Percentiles rank a stretch among this genome's conserved stretches.
phyloP scores from a whole-genome alignment of 2,797 vertebrate genomes.

The Peromyscus attwateri region DNA sequence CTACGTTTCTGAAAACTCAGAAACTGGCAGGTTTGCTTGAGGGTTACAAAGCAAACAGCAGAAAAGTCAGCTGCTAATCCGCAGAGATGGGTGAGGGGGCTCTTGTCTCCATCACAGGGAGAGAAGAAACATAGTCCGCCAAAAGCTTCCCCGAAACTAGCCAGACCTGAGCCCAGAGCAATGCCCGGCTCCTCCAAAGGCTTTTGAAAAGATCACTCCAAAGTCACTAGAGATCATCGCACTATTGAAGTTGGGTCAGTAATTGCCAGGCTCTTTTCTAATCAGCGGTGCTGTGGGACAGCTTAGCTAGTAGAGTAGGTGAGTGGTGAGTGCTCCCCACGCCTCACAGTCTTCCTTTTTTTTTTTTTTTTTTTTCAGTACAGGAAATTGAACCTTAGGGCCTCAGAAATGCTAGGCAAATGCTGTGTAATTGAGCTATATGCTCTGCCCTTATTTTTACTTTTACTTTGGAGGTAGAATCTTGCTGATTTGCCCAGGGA shows the following conservation, averaged over 20 bases:
- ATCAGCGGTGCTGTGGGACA: not conserved
- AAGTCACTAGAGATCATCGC: not conserved
- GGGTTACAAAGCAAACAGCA: not conserved
- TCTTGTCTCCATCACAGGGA: not conserved
- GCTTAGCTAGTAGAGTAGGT: not conserved
- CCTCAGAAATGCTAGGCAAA: not conserved
- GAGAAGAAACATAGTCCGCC: not conserved
- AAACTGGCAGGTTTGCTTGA: not conserved
- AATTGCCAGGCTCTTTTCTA: not conserved
- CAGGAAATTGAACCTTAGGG: not conserved
- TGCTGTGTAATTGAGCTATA: not conserved
- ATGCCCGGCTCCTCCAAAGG: not conserved
- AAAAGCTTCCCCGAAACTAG: not conserved
- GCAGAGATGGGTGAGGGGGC: not conserved
- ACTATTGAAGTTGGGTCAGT: not conserved
- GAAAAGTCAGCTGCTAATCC: not conserved
- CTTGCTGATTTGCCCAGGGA: not conserved
- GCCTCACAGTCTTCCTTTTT: not conserved
- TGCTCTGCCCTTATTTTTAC: not conserved
- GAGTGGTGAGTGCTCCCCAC: not conserved
- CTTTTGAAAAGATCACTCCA: not conserved
- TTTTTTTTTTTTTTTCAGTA: not conserved
- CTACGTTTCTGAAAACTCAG: not conserved
- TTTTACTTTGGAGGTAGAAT: not conserved
- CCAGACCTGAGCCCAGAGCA: not conserved